Evolutionary conservation across 2,888 invertebrate species (phyloP), one percentile per base, ranked within the genome.

Genomic region (Leucophenga maculata): DNA sequence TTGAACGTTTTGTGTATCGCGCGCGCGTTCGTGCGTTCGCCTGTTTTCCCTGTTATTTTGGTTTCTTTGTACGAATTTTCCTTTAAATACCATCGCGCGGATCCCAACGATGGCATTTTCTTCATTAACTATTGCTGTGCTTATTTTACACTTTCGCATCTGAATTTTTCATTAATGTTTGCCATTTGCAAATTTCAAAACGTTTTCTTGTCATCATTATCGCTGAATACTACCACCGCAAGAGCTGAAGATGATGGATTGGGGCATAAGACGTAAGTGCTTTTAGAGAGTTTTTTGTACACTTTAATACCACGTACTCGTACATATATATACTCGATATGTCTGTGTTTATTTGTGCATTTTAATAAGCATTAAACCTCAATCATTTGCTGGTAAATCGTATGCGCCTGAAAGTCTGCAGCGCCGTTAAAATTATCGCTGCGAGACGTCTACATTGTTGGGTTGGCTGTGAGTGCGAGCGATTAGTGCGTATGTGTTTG

Each of bases 231-330:
- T 20, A 65, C 26, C 60, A 67, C 20, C 50, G 60, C 52, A 65
- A 70, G 64, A 68, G 68, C 75, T 69, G 32, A 82, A 91, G 85
- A 93, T 92, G 93, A 92, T 93, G 92, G 93, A 93, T 90, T 93
- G 93, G 93, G 93, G 93, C 77, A 92, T 93, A 83, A 91, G 93
- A 90, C 92, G 93, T 93, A 91, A 90, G 93, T 91, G 89, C 62
- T 26, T 52, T 32, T 11, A 31, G 22, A 31, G 44, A 26, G 26
- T 26, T 3, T 66, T 22, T 32, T 60, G 57, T 22, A 64, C 72
- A 73, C n/a, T n/a, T n/a, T n/a, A n/a, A n/a, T n/a, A n/a, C n/a
- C n/a, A n/a, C n/a, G n/a, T n/a, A n/a, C n/a, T n/a, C n/a, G n/a
- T n/a, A n/a, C n/a, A n/a, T n/a, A n/a, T n/a, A n/a, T n/a, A n/a